These are phyloP conservation scores for Drosophila phalerata DNA, from an alignment of 2,888 invertebrate genomes.

Conservation along the genomic window DNA sequence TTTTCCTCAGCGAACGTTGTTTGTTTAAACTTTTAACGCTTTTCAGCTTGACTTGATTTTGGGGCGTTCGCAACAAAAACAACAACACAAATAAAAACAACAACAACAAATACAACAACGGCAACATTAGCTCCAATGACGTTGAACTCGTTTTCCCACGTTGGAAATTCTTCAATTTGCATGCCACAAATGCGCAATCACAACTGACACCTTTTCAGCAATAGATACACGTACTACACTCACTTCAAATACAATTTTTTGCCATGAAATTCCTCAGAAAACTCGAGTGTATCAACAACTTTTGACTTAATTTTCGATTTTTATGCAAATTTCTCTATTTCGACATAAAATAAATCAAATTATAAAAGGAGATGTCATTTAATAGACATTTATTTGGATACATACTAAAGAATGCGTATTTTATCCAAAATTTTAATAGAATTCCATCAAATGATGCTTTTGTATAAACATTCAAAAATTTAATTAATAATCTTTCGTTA, in stretches of 20 bases:
- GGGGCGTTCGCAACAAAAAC: conserved; percentile 58
- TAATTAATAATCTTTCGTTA: too few species aligned
- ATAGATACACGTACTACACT: conserved; percentile 51
- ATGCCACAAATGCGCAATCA: conserved; percentile 76
- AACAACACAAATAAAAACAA: conserved; percentile 18
- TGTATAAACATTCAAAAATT: not conserved
- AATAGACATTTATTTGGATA: not conserved
- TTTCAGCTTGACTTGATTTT: conserved; percentile 70
- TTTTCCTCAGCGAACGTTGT: conserved; percentile 60
- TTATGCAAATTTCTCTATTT: conserved; percentile 1
- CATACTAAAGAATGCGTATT: not conserved
- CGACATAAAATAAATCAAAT: not conserved
- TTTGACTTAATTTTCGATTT: conserved; percentile 18
- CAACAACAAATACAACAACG: conserved; percentile 32
- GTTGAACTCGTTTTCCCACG: conserved; percentile 78
- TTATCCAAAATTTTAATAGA: too few species aligned
- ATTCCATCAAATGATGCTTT: too few species aligned
- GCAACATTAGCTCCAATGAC: conserved; percentile 38
- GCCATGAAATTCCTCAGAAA: conserved; percentile 30
- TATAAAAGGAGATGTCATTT: not conserved
- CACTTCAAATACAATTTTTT: conserved; percentile 42
- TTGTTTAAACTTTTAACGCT: conserved; percentile 73
- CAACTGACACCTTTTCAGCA: conserved; percentile 71
- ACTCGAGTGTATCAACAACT: conserved; percentile 27
- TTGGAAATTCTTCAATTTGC: conserved; percentile 81